phyloP scores from a whole-genome alignment of 1,140 invertebrate genomes.

The Palaemon carinicauda region DNA sequence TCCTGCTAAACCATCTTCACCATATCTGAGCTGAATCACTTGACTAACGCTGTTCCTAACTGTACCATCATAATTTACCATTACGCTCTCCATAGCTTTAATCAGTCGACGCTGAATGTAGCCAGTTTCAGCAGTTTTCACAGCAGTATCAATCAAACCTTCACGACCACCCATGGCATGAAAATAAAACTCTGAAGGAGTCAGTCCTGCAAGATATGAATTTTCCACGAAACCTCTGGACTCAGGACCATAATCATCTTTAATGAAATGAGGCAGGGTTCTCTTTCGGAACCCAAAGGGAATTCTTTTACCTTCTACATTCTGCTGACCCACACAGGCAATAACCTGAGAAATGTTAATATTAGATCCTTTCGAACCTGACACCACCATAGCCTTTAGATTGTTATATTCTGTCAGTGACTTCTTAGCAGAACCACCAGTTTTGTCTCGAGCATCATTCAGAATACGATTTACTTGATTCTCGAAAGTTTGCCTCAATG shows the following conservation, averaged over 20 bases:
- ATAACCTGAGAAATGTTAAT: slow-evolving; percentile 99
- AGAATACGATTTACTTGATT: slow-evolving; percentile 97
- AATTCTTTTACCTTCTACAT: slow-evolving; percentile 99
- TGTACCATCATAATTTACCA: slow-evolving; percentile 98
- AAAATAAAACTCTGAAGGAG: slow-evolving; percentile 99
- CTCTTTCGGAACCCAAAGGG: slow-evolving; percentile 98
- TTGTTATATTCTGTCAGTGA: slow-evolving; percentile 99
- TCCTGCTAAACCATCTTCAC: slow-evolving; percentile 74
- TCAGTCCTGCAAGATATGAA: slow-evolving; percentile 97
- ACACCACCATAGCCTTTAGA: slow-evolving; percentile 99
- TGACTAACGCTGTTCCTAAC: slow-evolving; percentile 95
- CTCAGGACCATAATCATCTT: slow-evolving; percentile 99
- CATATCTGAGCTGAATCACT: slow-evolving; percentile 88
- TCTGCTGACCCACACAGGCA: slow-evolving; percentile 99
- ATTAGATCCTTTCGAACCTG: slow-evolving; percentile 98
- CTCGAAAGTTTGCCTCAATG: slow-evolving; percentile 75
- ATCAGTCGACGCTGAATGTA: slow-evolving; percentile 99
- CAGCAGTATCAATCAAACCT: slow-evolving; percentile 99
- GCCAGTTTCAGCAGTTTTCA: slow-evolving; percentile 99
- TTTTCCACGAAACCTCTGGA: slow-evolving; percentile 99
- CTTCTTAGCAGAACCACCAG: slow-evolving; percentile 98
- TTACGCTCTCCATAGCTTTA: slow-evolving; percentile 99
- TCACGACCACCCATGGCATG: slow-evolving; percentile 99
- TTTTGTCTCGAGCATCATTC: slow-evolving; percentile 99
- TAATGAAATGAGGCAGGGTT: slow-evolving; percentile 99